Evolutionary conservation across 2,888 invertebrate genomes (phyloP).

Genomic region (Capitulum mitella): DNA sequence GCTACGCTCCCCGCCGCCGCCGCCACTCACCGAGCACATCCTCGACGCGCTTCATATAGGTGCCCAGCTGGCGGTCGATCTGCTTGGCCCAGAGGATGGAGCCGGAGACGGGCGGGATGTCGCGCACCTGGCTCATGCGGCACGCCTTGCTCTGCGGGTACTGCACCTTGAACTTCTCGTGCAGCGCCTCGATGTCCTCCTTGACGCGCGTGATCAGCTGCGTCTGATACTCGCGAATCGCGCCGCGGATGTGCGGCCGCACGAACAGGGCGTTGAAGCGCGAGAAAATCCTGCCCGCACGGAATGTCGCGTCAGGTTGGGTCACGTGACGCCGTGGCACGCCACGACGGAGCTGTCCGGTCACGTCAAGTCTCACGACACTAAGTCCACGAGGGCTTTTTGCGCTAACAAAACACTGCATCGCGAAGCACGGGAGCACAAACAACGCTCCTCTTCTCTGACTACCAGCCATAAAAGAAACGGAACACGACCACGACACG

Average conservation of each 20-base stretch:
- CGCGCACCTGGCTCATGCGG: slow-evolving; percentile 79
- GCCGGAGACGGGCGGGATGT: slow-evolving; percentile 93
- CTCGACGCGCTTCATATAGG: slow-evolving; percentile 92
- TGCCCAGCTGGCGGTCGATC: slow-evolving; percentile 93
- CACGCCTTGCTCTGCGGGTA: slow-evolving; percentile 92
- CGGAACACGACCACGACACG: too few species aligned
- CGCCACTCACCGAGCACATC: slow-evolving; percentile 76
- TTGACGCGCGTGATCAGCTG: slow-evolving; percentile 98
- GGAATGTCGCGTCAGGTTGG: background rate
- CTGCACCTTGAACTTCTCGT: slow-evolving; percentile 97
- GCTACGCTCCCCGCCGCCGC: too few species aligned
- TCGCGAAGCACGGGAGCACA: too few species aligned
- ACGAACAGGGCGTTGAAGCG: slow-evolving; percentile 98
- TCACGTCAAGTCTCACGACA: too few species aligned
- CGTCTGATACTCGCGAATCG: slow-evolving; percentile 97
- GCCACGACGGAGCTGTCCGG: too few species aligned
- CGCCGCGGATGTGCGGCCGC: slow-evolving; percentile 95
- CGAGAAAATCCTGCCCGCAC: slow-evolving; percentile 51
- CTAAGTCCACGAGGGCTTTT: too few species aligned
- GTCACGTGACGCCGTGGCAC: too few species aligned
- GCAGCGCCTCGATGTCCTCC: slow-evolving; percentile 94
- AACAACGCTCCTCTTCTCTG: too few species aligned
- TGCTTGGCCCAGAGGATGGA: slow-evolving; percentile 99
- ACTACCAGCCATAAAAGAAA: too few species aligned
- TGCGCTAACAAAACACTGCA: too few species aligned